These are phyloP conservation scores for Theretra japonica DNA, from an alignment of 2,888 invertebrate species.

Conservation along the genomic window DNA sequence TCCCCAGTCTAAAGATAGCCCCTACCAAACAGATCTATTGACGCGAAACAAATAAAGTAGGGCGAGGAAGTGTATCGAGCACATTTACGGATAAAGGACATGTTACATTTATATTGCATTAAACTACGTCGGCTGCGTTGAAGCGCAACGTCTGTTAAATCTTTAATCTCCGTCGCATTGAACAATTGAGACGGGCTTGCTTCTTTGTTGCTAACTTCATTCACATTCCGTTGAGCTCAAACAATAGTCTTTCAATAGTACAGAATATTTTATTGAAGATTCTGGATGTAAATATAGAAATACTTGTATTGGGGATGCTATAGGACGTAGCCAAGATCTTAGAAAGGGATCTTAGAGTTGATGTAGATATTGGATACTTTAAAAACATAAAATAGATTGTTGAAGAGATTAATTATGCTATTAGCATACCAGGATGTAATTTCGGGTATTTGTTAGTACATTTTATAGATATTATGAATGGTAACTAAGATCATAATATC, in stretches of 20 bases:
- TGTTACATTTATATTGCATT: constrained; percentile 21
- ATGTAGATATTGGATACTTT: too few relatives aligned
- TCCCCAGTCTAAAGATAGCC: too few relatives aligned
- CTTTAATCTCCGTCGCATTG: constrained; percentile 34
- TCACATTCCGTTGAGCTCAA: background rate
- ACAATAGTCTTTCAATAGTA: constrained; percentile 1
- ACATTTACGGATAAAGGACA: constrained; percentile 7
- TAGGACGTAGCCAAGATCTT: too few relatives aligned
- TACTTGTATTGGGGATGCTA: too few relatives aligned
- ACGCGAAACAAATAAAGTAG: background rate
- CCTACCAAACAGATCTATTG: background rate
- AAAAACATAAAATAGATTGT: too few relatives aligned
- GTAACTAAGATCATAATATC: too few relatives aligned
- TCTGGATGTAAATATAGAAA: too few relatives aligned
- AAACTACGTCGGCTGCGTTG: constrained; percentile 19
- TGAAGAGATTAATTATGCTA: too few relatives aligned
- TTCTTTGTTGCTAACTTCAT: constrained; percentile 21
- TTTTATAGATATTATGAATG: too few relatives aligned
- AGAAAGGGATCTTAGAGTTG: too few relatives aligned
- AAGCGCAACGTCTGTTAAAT: constrained; percentile 29
- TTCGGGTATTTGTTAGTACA: too few relatives aligned
- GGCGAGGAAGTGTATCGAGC: background rate
- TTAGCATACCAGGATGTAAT: too few relatives aligned
- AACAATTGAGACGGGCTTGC: constrained; percentile 26
- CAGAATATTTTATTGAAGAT: background rate